Evolutionary conservation across 2,113 vertebrate species (phyloP).

Genomic region (Epinephelus lanceolatus): DNA sequence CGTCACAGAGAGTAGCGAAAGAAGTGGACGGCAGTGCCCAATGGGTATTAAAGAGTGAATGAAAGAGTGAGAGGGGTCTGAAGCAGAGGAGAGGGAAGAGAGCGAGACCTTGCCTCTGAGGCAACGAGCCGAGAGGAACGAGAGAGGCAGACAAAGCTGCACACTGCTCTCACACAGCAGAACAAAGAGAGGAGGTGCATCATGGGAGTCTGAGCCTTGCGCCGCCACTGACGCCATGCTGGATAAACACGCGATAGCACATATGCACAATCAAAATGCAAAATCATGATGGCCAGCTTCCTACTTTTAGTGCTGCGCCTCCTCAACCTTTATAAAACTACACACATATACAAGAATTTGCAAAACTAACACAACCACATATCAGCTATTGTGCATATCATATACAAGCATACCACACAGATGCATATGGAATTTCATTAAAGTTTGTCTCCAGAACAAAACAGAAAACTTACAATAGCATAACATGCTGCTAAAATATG

Average conservation of each 20-base stretch:
- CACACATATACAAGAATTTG: not conserved
- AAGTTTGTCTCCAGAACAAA: not conserved
- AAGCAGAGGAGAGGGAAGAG: constrained; percentile 53
- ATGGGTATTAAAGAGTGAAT: constrained; percentile 46
- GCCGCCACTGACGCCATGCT: constrained; percentile 60
- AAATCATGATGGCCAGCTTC: not conserved
- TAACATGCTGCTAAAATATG: not conserved
- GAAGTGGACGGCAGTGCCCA: constrained; percentile 29
- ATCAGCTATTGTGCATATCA: not conserved
- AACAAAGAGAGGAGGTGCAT: constrained; percentile 83
- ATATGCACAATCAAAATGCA: constrained; percentile 12
- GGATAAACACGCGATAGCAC: constrained; percentile 55
- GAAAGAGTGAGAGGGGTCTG: constrained; percentile 50
- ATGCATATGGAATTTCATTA: not conserved
- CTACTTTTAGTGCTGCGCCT: not conserved
- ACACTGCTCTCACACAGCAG: constrained; percentile 69
- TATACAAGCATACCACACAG: not conserved
- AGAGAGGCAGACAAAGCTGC: constrained; percentile 78
- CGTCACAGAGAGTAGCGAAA: constrained; percentile 11
- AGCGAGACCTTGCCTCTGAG: constrained; percentile 72
- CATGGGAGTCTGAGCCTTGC: constrained; percentile 75
- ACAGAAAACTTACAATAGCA: not conserved
- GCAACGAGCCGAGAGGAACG: constrained; percentile 69
- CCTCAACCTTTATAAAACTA: not conserved
- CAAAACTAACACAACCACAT: not conserved